Evolutionary conservation across 2,888 invertebrate species (phyloP).

Genomic region (Plebejus argus): DNA sequence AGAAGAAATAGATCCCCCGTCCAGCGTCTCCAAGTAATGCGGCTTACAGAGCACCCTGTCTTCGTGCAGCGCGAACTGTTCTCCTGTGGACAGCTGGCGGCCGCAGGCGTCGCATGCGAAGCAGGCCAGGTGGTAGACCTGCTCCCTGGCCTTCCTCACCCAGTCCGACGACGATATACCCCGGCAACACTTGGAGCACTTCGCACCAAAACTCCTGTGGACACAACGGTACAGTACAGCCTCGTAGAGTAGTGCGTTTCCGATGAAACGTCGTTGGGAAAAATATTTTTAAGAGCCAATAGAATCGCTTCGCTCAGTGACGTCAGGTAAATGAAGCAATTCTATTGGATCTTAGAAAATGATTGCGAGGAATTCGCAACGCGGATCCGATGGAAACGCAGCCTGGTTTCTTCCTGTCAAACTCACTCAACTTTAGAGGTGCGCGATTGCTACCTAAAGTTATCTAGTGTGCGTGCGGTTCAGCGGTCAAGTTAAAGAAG

Average conservation of each 20-base stretch:
- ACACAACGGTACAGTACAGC: conserved; percentile 34
- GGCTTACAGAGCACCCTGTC: conserved; percentile 97
- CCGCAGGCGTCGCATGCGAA: conserved; percentile 99
- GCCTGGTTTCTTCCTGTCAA: too few relatives aligned
- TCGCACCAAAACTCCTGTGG: conserved; percentile 95
- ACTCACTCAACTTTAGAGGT: too few relatives aligned
- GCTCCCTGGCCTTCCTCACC: conserved; percentile 96
- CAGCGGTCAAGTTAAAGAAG: not conserved
- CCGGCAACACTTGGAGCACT: conserved; percentile 97
- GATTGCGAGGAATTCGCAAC: too few relatives aligned
- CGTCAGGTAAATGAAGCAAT: not conserved
- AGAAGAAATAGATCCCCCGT: conserved; percentile 93
- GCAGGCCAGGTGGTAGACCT: conserved; percentile 98
- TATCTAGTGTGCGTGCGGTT: too few relatives aligned
- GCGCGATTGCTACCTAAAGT: too few relatives aligned
- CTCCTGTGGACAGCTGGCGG: conserved; percentile 95
- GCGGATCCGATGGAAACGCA: not conserved
- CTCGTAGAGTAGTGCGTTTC: not conserved
- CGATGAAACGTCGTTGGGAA: not conserved
- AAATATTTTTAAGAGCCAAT: not conserved
- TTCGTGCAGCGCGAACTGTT: conserved; percentile 98
- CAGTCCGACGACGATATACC: conserved; percentile 97
- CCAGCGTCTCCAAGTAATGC: conserved; percentile 97
- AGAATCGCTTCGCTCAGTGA: not conserved
- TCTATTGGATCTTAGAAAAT: not conserved